Percentiles rank a stretch among this genome's conserved stretches.
phyloP scores from a whole-genome alignment of 2,113 vertebrate genomes.

The Dipodomys stephensi region DNA sequence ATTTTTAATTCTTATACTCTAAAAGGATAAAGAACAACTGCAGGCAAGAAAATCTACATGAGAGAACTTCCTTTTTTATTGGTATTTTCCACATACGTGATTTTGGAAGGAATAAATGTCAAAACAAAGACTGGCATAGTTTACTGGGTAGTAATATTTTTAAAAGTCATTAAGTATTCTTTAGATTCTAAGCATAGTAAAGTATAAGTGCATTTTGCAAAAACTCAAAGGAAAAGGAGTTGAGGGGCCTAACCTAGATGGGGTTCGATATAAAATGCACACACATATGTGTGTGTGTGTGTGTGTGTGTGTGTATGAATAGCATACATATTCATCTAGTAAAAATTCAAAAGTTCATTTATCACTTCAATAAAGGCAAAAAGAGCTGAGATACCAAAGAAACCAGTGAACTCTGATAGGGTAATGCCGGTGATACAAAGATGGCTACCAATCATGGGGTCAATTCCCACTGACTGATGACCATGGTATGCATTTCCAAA shows the following conservation, averaged over 20 bases:
- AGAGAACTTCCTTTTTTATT: background rate
- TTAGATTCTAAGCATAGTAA: no score
- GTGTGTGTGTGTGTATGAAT: no score
- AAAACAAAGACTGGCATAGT: slow-evolving; percentile 8
- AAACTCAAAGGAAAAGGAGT: no score
- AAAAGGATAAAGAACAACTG: slow-evolving; percentile 20
- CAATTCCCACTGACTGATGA: background rate
- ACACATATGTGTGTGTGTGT: no score
- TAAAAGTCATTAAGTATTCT: no score
- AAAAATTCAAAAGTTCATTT: slow-evolving; percentile 5
- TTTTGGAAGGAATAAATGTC: slow-evolving; percentile 8
- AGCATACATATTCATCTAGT: background rate
- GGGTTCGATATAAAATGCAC: no score
- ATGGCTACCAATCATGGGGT: background rate
- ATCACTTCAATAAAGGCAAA: slow-evolving; percentile 37
- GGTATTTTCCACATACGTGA: background rate
- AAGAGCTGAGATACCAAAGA: background rate
- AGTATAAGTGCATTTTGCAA: no score
- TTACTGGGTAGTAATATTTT: background rate
- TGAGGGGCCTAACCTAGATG: no score
- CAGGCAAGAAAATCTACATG: background rate
- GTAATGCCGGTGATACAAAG: background rate
- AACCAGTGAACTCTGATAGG: background rate
- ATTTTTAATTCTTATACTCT: background rate
- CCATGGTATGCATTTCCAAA: background rate